Evolutionary conservation across 30 jellyfish, hydroid and myxozoan species (phyloP).

Genomic region (Cassiopea xamachana): DNA sequence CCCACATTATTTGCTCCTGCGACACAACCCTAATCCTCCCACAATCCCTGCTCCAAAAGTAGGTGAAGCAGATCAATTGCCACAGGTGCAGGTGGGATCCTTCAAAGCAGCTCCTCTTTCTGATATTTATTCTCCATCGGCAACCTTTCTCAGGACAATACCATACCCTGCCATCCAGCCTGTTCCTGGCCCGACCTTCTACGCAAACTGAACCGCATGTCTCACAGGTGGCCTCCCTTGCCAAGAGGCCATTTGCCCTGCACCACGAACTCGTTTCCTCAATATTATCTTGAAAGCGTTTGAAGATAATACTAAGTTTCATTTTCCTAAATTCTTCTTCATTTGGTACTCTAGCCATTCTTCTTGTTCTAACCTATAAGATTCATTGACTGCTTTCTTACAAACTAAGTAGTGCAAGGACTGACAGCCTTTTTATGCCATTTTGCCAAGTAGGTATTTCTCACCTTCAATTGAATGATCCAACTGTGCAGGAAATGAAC

Average conservation of each 20-base stretch:
- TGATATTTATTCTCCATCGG: neutral
- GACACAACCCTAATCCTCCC: neutral
- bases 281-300: neutral
- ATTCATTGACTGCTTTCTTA: no score
- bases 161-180: neutral
- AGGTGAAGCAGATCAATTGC: constrained; percentile 1
- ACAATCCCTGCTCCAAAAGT: neutral
- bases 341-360: neutral
- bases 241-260: neutral
- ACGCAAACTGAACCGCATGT: neutral
- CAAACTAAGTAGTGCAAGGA: no score
- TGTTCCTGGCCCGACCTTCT: neutral
- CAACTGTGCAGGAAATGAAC: no score
- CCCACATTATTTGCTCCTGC: neutral
- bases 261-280: neutral
- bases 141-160: neutral
- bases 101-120: constrained; percentile 13
- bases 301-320: neutral
- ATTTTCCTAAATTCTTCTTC: neutral
- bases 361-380: no score
- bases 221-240: neutral
- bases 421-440: no score
- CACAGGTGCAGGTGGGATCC: constrained; percentile 6
- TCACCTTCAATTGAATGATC: no score
- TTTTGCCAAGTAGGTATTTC: no score